Base-by-base conservation (phyloP, 2,888 invertebrate species). In the Sinopyrophorus schimmeli region DNA sequence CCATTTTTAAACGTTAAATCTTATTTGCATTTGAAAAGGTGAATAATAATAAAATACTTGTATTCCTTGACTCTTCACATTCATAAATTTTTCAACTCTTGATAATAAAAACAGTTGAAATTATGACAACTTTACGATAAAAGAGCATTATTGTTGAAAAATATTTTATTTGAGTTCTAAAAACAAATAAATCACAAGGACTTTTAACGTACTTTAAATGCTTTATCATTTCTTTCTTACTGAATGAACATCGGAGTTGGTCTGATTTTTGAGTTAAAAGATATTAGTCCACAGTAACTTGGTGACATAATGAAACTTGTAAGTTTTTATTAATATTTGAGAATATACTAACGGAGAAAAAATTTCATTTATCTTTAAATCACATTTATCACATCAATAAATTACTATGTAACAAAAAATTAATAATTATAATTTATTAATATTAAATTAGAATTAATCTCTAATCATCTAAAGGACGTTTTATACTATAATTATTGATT, bases 81-180 rank as follows among this genome's bases (percentile, higher is more conserved):
- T 50, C 44, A 50, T 44, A 50, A 49, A 50, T 50, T 50, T 39
- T 50, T 44, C 32, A 28, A 38, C 31, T 21, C 34, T 14, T 47
- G 42, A 51, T 41, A 51, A 47, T 41, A 51, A 47, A 47, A 51
- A 40, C 46, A 40, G 32, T 50, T 35, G 21, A 50, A 44, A 46
- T 50, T 44, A 50, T 50, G 50, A 50, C 50, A 50, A 50, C 50
- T 44, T 44, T 39, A 26, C 50, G 49, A 49, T 49, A 49, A 49
- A 40, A 42, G 43, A 32, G 43, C 38, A 49, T 43, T 49, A 49
- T 49, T 43, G 43, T 49, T 49, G 30, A 32, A 24, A 37, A 49
- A 49, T 49, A 49, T 30, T 48, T 43, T 49, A 43, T 43, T 42
- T 43, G 43, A 48, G 49, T 31, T 32, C 31, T 26, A 16, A 49